Evolutionary conservation across 1,140 invertebrate species (phyloP), one percentile per base, ranked within the genome.

Genomic region (Lutraria rhynchaena): DNA sequence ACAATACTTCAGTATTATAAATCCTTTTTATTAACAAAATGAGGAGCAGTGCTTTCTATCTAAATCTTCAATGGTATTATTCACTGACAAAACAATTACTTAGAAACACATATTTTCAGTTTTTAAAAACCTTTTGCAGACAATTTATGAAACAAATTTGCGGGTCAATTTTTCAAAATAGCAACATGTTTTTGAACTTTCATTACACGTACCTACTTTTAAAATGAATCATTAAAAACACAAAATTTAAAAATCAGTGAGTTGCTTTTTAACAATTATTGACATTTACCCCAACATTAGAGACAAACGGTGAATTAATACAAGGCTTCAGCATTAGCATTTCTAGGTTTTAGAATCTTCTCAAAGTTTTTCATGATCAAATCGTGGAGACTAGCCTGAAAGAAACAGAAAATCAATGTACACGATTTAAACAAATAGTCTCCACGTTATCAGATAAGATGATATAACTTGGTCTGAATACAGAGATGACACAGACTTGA

Each of bases 351-450:
- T 93, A 98, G 98, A 57, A 99, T 98, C 93, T 99, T 99, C 91
- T 99, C 98, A 89, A 99, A 92, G 93, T 99, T 99, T 92, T 99
- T 99, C 81, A 96, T 96, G 63, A 99, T 97, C 88, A 99, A 95
- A 93, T 99, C 98, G 90, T 99, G 97, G 13, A 99, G 93, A 17
- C 97, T 96, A 82, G 97, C 91, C 93, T 93, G 83, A 55, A 92
- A 87, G 44, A 49, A 73, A 85, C 70, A 75, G 60, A 85, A 73
- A 75, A n/a, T n/a, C n/a, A n/a, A n/a, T n/a, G n/a, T n/a, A n/a
- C n/a, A n/a, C n/a, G n/a, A n/a, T n/a, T n/a, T n/a, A n/a, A n/a
- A n/a, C n/a, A n/a, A n/a, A n/a, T n/a, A n/a, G n/a, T n/a, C n/a
- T n/a, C n/a, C n/a, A n/a, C n/a, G n/a, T n/a, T n/a, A n/a, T n/a